These are phyloP conservation scores for Gryllus bimaculatus DNA, from an alignment of 1,140 invertebrate species.

Conservation along the genomic window DNA sequence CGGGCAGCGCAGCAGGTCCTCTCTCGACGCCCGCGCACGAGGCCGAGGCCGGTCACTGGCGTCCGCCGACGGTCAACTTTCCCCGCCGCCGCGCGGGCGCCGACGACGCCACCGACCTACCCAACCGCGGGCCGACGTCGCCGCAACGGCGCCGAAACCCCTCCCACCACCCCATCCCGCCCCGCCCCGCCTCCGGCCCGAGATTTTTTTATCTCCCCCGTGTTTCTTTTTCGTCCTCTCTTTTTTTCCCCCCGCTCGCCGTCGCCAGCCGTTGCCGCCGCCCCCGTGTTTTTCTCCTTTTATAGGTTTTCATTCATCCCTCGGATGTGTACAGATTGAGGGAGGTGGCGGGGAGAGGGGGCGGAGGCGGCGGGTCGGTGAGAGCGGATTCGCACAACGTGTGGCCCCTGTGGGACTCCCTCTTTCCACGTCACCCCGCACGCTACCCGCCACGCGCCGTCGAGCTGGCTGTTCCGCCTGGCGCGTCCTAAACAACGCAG, in stretches of 20 bases:
- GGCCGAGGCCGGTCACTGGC: neutral
- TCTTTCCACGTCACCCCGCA: too few species aligned
- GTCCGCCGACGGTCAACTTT: neutral
- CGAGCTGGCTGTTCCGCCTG: too few species aligned
- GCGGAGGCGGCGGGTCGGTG: too few species aligned
- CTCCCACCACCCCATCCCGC: too few species aligned
- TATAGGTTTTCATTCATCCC: slow-evolving; percentile 1
- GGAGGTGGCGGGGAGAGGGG: neutral
- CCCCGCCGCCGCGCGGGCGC: too few species aligned
- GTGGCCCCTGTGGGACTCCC: too few species aligned
- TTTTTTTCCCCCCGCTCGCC: neutral
- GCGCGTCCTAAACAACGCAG: too few species aligned
- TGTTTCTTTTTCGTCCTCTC: neutral
- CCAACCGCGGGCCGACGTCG: neutral
- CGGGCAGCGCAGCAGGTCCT: too few species aligned
- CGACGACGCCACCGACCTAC: neutral
- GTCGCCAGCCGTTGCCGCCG: neutral
- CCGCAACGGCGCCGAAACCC: neutral
- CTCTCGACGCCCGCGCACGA: too few species aligned
- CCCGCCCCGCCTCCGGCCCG: too few species aligned
- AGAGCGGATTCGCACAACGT: too few species aligned
- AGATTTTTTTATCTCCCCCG: neutral
- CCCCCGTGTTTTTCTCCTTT: neutral
- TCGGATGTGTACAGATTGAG: neutral
- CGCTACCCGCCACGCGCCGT: too few species aligned